These are phyloP conservation scores for Drosophila tsacasi DNA, from an alignment of 1,140 invertebrate species.

Conservation along the genomic window DNA sequence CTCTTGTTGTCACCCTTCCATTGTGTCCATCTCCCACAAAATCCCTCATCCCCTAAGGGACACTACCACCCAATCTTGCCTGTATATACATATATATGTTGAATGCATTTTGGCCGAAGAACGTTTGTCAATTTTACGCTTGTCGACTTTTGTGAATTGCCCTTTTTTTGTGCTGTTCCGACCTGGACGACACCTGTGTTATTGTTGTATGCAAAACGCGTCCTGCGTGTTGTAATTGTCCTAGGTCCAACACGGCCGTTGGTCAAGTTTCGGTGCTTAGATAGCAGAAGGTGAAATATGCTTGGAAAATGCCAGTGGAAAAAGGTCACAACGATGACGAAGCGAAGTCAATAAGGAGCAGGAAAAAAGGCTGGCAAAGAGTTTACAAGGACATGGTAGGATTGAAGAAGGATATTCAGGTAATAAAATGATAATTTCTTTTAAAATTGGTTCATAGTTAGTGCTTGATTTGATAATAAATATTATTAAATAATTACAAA, in stretches of 20 bases:
- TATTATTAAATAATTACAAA: not conserved
- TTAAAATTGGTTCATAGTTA: too few relatives aligned
- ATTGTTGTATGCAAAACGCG: conserved; percentile 39
- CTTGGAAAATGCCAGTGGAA: conserved; percentile 20
- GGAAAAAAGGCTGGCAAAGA: conserved; percentile 6
- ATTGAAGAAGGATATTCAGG: not conserved
- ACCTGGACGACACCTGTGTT: conserved; percentile 19
- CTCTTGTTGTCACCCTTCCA: conserved; percentile 39
- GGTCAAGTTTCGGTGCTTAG: conserved; percentile 12
- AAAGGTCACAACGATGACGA: conserved; percentile 24
- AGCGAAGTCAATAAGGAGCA: not conserved
- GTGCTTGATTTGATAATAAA: not conserved
- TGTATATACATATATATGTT: conserved; percentile 31
- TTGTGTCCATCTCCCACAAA: conserved; percentile 5
- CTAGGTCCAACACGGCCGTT: conserved; percentile 11
- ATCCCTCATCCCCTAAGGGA: not conserved
- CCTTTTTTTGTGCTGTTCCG: conserved; percentile 41
- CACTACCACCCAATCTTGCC: not conserved
- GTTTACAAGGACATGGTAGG: conserved; percentile 2
- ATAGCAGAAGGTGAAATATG: conserved; percentile 24
- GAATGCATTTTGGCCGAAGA: conserved; percentile 63
- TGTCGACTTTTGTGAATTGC: conserved; percentile 74
- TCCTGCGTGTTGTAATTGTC: conserved; percentile 38
- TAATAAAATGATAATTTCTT: not conserved
- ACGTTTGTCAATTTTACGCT: conserved; percentile 82